Percentiles rank a stretch among this genome's conserved stretches.
These are phyloP conservation scores for Capromys pilorides DNA, from an alignment of 2,797 vertebrate species.

Conservation along the genomic window DNA sequence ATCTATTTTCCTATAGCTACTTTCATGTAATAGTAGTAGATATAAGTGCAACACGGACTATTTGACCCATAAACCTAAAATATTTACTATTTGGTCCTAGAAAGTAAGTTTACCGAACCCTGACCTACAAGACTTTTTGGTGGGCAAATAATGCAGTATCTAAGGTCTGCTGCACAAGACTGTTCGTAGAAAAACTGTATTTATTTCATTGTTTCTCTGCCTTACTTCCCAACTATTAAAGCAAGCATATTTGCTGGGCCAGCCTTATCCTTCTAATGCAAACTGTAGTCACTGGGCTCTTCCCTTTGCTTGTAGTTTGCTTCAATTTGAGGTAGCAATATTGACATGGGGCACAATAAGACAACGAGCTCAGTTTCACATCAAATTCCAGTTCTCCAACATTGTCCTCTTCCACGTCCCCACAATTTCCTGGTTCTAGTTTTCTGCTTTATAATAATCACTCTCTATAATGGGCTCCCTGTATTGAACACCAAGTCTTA, in stretches of 20 bases:
- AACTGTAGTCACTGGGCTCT: neutral
- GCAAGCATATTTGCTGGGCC: neutral
- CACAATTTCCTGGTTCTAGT: neutral
- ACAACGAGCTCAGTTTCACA: too few relatives aligned
- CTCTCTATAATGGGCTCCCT: neutral
- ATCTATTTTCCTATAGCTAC: constrained; percentile 27
- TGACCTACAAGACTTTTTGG: neutral
- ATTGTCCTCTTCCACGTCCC: neutral
- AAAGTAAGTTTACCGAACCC: neutral
- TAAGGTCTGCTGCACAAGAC: neutral
- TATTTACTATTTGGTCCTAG: constrained; percentile 26
- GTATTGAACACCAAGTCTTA: neutral
- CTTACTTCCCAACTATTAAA: neutral
- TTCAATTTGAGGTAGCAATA: constrained; percentile 26
- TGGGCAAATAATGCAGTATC: neutral
- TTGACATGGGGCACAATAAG: neutral
- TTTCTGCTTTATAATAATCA: neutral
- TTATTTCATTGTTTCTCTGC: neutral
- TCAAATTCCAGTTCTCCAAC: constrained; percentile 9
- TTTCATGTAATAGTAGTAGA: constrained; percentile 11
- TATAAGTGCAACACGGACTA: neutral
- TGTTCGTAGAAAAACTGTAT: neutral
- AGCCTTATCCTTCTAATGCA: neutral
- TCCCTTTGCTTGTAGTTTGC: neutral
- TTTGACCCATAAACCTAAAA: constrained; percentile 15